Conservation (phyloP, 2,113 vertebrate species). For the Cinclus cinclus region DNA sequence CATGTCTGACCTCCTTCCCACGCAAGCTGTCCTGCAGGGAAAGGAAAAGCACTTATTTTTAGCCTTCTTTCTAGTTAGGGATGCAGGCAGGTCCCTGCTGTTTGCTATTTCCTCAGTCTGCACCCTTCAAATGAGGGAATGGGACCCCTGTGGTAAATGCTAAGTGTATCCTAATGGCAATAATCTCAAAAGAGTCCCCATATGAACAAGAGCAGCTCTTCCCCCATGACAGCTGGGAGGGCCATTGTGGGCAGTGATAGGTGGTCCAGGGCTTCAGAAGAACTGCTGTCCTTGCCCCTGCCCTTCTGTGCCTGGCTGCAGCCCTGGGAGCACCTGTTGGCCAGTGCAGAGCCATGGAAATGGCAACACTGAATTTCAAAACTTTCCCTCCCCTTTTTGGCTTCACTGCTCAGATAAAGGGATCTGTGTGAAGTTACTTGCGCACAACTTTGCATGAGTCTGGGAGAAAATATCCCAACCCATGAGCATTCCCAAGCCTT, state of each 20-base stretch:
- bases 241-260: accelerated
- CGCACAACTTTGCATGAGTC: accelerated
- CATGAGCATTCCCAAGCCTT: neutral
- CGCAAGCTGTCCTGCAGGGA: accelerated
- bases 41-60: neutral
- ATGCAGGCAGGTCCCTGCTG: neutral
- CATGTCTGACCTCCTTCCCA: accelerated
- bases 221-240: accelerated
- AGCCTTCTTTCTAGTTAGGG: neutral
- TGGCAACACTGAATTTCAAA: neutral
- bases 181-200: neutral
- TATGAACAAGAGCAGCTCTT: neutral
- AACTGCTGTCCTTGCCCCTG: neutral
- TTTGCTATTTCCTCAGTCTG: neutral
- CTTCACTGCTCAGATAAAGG: neutral
- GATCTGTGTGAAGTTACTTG: neutral
- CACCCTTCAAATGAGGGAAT: neutral
- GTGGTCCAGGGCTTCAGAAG: too few species aligned
- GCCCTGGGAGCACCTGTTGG: neutral
- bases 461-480: neutral
- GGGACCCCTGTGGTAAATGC: accelerated
- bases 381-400: neutral
- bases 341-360: accelerated
- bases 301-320: neutral
- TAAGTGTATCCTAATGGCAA: neutral